Evolutionary conservation across 2,113 vertebrate species (phyloP), one percentile per base, ranked within the genome.

Genomic region (Zosterops borbonicus): DNA sequence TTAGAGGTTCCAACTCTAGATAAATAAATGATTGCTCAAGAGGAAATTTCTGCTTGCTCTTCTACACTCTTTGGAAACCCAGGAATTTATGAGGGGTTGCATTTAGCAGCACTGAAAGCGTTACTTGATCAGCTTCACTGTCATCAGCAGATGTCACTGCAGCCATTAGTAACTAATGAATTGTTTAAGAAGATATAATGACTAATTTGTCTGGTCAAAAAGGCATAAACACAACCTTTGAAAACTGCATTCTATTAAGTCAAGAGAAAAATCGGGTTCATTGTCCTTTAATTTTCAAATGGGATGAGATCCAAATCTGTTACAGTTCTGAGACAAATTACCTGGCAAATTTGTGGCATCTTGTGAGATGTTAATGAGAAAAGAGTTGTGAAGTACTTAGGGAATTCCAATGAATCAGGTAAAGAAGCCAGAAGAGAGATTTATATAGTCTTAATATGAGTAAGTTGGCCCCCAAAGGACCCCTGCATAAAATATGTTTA

Each of bases 111-210:
- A 94, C 73, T 92, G 88, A 97, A 97, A 92, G 76, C 9, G 77
- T 93, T 97, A 97, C 94, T 97, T 96, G 95, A 98, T 98, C 95
- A 97, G 94, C 87, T 97, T 97, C 89, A 92, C 88, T 97, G 92
- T 96, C 97, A 98, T 97, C 97, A 98, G 96, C 97, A 97, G 97
- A 98, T 98, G 97, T 97, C 97, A 97, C 94, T 97, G 95, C 96
- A 97, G 94, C 94, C 37, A 92, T 98, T 98, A 97, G 89, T 95
- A 97, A 94, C 94, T 97, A 98, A 98, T 97, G 92, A 95, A 96
- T 97, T 97, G 96, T 96, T 97, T 97, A 97, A 98, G 96, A 90
- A 91, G 77, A 76, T 64, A 91, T 96, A 97, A 97, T 95, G 96
- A 96, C 91, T 96, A 97, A 96, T 97, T 98, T 97, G 79, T 97